Conservation (phyloP, 2,888 invertebrate genomes). For the Dromius quadrimaculatus region DNA sequence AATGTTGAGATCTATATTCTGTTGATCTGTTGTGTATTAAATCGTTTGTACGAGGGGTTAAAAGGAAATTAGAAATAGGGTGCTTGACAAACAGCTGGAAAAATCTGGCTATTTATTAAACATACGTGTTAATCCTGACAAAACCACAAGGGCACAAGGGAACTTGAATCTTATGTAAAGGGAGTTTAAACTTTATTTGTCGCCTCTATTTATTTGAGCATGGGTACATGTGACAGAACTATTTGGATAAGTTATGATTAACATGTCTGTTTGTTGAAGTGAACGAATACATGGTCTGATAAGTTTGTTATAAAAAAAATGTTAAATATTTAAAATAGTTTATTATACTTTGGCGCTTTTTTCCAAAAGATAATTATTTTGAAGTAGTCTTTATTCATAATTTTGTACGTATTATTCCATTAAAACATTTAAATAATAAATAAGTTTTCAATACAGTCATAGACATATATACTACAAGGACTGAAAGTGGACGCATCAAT, state of each 20-base stretch:
- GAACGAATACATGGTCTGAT: conserved; percentile 7
- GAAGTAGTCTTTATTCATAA: no score
- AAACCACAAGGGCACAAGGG: conserved; percentile 18
- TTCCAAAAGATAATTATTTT: no score
- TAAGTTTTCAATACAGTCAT: no score
- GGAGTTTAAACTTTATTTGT: conserved; percentile 52
- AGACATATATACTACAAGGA: no score
- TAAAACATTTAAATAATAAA: no score
- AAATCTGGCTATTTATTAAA: conserved; percentile 68
- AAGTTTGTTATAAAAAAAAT: no score
- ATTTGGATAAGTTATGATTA: conserved; percentile 57
- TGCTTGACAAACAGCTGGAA: conserved; percentile 65
- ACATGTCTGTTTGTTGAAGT: conserved; percentile 62
- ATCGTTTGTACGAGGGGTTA: conserved; percentile 53
- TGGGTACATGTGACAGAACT: conserved; percentile 55
- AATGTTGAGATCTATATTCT: conserved; percentile 30
- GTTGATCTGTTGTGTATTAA: conserved; percentile 19
- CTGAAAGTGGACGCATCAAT: no score
- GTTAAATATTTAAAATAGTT: no score
- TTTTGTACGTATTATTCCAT: no score
- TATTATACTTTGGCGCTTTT: no score
- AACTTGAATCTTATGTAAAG: conserved; percentile 42
- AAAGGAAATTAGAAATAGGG: conserved; percentile 58
- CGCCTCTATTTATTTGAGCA: conserved; percentile 63
- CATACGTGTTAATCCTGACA: conserved; percentile 68